phyloP scores from a whole-genome alignment of 1,140 invertebrate genomes.

The honey bee (Apis mellifera) region Amel_HAv3.1 CM009931.2:23559001-23559500 shows the following conservation, averaged over 20 bases:
- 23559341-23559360: neutral
- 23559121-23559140: neutral
- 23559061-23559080: no score
- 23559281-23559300: no score
- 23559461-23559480: neutral
- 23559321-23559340: neutral
- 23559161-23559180: neutral
- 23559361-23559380: no score
- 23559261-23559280: no score
- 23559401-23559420: neutral
- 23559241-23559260: no score
- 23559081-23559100: no score
- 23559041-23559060: no score
- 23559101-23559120: no score
- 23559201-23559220: no score
- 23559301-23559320: no score
- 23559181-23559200: neutral
- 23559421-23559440: neutral
- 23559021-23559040: no score
- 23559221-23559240: neutral
- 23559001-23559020: no score
- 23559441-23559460: neutral
- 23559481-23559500: neutral
- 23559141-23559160: neutral
- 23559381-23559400: neutral